A percentile compares a stretch with the other conserved stretches of the same genome.
Conservation (phyloP, 2,888 invertebrate species). For the Drosophila mercatorum region DNA sequence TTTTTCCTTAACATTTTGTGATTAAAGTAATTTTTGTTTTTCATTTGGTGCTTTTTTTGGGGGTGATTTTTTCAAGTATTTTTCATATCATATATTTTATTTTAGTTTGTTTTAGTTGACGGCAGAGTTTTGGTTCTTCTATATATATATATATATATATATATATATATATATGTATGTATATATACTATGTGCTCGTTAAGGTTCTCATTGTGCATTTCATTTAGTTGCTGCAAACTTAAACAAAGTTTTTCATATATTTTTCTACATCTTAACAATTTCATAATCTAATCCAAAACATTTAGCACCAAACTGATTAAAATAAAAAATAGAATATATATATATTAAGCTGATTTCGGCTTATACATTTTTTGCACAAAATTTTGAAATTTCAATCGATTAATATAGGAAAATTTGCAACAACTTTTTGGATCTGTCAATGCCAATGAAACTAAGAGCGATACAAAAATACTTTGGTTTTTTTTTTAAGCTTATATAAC, state of each 20-base stretch:
- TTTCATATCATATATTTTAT: constrained; percentile 3
- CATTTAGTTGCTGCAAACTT: constrained; percentile 66
- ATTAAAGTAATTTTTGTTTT: constrained; percentile 29
- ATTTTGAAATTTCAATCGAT: constrained; percentile 43
- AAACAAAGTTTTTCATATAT: constrained; percentile 39
- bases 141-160: not conserved
- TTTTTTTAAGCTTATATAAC: constrained; percentile 34
- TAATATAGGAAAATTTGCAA: constrained; percentile 62
- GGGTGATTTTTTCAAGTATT: constrained; percentile 18
- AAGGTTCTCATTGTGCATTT: constrained; percentile 31
- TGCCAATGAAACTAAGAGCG: constrained; percentile 40
- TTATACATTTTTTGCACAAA: constrained; percentile 45
- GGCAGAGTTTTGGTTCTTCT: constrained; percentile 56
- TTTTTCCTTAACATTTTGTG: constrained; percentile 38
- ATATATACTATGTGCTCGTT: constrained; percentile 18
- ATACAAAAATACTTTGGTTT: constrained; percentile 76
- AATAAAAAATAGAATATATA: constrained; percentile 35
- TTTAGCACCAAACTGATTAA: constrained; percentile 72
- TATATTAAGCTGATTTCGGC: constrained; percentile 29
- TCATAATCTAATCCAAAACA: constrained; percentile 50
- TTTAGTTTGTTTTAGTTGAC: constrained; percentile 31
- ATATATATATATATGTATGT: too few species aligned
- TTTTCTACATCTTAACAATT: constrained; percentile 36
- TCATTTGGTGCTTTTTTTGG: constrained; percentile 39
- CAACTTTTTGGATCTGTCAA: constrained; percentile 47